Evolutionary conservation across 2,888 invertebrate genomes (phyloP).

Genomic region (Erynnis tages): DNA sequence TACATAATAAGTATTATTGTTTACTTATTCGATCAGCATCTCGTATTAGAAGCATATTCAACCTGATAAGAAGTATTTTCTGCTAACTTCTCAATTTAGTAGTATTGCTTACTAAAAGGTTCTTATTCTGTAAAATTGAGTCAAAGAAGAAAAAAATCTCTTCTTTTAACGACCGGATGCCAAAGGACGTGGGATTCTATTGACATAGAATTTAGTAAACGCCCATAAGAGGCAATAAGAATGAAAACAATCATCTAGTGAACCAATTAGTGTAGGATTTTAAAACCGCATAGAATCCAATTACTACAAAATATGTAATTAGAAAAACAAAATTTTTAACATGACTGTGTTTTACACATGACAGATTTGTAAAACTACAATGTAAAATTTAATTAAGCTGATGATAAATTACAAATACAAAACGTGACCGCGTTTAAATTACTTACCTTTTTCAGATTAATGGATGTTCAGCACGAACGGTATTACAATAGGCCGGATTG

Average conservation of each 20-base stretch:
- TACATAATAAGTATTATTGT: neutral
- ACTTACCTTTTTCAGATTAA: constrained; percentile 1
- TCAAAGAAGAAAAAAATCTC: too few relatives aligned
- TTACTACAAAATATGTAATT: neutral
- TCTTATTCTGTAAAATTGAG: neutral
- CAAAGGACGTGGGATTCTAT: neutral
- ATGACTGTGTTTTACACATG: neutral
- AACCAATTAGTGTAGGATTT: too few relatives aligned
- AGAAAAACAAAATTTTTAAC: neutral
- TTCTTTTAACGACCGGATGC: neutral
- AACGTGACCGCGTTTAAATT: constrained; percentile 16
- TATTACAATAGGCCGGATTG: neutral
- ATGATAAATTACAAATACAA: constrained; percentile 7
- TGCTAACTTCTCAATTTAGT: neutral
- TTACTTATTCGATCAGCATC: neutral
- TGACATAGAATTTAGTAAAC: neutral
- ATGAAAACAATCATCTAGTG: neutral
- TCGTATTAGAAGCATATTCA: neutral
- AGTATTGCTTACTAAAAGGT: neutral
- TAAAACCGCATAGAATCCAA: too few relatives aligned
- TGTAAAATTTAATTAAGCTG: constrained; percentile 3
- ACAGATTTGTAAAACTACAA: neutral
- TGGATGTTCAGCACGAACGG: neutral
- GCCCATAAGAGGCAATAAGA: neutral
- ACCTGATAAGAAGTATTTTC: neutral